phyloP scores from a whole-genome alignment of 2,113 vertebrate genomes.

The Urocynchramus pylzowi region DNA sequence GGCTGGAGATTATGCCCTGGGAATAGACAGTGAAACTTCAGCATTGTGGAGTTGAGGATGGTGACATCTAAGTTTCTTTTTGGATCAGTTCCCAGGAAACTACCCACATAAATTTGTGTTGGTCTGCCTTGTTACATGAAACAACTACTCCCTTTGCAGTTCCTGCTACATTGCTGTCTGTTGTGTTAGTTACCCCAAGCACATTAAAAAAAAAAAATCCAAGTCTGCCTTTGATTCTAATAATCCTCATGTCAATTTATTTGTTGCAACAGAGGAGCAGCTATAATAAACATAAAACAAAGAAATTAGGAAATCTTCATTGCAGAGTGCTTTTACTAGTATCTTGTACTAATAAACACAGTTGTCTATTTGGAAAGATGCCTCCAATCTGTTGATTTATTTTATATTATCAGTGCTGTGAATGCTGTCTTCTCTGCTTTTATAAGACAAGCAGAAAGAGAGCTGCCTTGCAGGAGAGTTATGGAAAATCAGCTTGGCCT shows the following conservation, averaged over 20 bases:
- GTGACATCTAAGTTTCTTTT: background rate
- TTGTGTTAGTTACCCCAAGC: background rate
- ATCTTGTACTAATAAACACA: slow-evolving; percentile 61
- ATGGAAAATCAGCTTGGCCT: background rate
- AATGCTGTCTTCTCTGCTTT: background rate
- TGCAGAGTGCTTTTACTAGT: slow-evolving; percentile 18
- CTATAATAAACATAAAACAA: slow-evolving; percentile 37
- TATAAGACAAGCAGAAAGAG: slow-evolving; percentile 14
- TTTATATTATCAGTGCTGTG: background rate
- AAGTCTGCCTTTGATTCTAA: background rate
- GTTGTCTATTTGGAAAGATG: slow-evolving; percentile 50
- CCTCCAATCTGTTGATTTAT: slow-evolving; percentile 1
- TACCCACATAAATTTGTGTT: background rate
- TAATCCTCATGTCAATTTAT: background rate
- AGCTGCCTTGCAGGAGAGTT: background rate
- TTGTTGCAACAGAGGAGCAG: background rate
- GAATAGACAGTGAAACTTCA: background rate
- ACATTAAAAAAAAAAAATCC: background rate
- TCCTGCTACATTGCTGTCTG: background rate
- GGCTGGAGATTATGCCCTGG: background rate
- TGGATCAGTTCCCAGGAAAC: slow-evolving; percentile 12
- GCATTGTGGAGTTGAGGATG: background rate
- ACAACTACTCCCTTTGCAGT: background rate
- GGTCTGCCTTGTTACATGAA: background rate
- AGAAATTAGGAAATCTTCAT: slow-evolving; percentile 34